Percentiles rank a stretch among this genome's conserved stretches.
Conservation (phyloP, 1,140 invertebrate genomes). For the Maniola jurtina region DNA sequence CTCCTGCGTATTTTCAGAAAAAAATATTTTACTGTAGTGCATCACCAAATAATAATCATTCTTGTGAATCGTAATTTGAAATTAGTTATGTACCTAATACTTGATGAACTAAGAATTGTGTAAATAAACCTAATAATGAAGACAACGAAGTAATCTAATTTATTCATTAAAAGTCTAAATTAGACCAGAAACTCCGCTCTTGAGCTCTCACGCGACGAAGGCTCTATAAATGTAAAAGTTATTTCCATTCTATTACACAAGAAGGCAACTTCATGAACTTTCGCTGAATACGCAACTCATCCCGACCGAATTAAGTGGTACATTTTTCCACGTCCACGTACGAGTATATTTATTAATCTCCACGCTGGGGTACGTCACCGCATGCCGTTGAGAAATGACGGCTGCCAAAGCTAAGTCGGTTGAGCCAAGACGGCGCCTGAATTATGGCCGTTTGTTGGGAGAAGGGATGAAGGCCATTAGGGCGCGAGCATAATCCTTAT, state of each 20-base stretch:
- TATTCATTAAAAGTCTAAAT: too few relatives aligned
- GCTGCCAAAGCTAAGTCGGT: slow-evolving; percentile 77
- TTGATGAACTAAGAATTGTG: too few relatives aligned
- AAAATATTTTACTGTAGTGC: neutral
- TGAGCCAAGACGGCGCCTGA: slow-evolving; percentile 70
- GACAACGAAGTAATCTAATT: too few relatives aligned
- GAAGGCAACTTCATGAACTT: slow-evolving; percentile 27
- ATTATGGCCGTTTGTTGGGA: slow-evolving; percentile 74
- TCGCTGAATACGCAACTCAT: slow-evolving; percentile 59
- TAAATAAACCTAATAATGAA: too few relatives aligned
- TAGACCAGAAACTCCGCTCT: too few relatives aligned
- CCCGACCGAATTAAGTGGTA: slow-evolving; percentile 66
- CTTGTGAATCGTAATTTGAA: too few relatives aligned
- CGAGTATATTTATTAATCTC: slow-evolving; percentile 77
- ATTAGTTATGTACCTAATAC: too few relatives aligned
- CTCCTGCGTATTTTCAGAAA: neutral
- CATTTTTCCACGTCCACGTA: slow-evolving; percentile 73
- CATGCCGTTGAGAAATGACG: slow-evolving; percentile 77
- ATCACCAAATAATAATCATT: too few relatives aligned
- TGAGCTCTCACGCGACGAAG: too few relatives aligned
- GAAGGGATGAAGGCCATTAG: slow-evolving; percentile 75
- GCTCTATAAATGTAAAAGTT: neutral
- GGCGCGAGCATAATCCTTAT: slow-evolving; percentile 74
- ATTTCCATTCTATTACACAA: slow-evolving; percentile 13
- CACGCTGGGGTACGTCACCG: slow-evolving; percentile 62